Percentiles rank a stretch among this genome's conserved stretches.
Conservation (phyloP, 2,888 invertebrate species). For the Sturmia bella region DNA sequence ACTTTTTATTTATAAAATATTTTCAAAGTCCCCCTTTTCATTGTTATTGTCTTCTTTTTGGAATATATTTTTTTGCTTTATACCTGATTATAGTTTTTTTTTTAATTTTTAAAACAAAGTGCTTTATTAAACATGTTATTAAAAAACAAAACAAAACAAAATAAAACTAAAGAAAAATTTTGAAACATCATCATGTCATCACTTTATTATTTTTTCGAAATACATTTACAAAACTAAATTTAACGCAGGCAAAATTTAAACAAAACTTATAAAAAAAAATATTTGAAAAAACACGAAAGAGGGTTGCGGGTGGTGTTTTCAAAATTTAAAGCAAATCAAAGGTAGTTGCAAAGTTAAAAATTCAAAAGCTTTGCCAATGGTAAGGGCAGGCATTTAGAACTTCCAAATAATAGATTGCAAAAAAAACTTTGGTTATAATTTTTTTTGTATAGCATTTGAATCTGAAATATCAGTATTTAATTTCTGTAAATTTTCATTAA, state of each 20-base stretch:
- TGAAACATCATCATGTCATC: constrained; percentile 46
- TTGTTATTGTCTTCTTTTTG: background rate
- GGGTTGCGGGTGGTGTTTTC: background rate
- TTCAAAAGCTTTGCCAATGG: constrained; percentile 31
- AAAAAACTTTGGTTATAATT: too few species aligned
- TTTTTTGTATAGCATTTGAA: too few species aligned
- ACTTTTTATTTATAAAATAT: too few species aligned
- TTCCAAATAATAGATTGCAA: too few species aligned
- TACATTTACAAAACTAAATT: constrained; percentile 57
- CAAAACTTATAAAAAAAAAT: constrained; percentile 39
- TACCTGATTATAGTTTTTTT: background rate
- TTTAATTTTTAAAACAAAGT: constrained; percentile 30
- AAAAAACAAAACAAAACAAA: constrained; percentile 10
- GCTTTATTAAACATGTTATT: constrained; percentile 13
- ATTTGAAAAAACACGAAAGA: background rate
- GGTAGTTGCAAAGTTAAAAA: constrained; percentile 25
- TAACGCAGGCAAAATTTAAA: constrained; percentile 39
- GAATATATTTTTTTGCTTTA: background rate
- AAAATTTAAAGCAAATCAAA: constrained; percentile 43
- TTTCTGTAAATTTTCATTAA: too few species aligned
- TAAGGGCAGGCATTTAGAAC: too few species aligned
- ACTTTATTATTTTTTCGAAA: constrained; percentile 46
- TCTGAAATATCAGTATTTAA: too few species aligned
- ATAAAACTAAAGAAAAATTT: constrained; percentile 28
- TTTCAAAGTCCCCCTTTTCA: too few species aligned